phyloP scores from a whole-genome alignment of 2,888 invertebrate species.

The Scaptomyza flava region DNA sequence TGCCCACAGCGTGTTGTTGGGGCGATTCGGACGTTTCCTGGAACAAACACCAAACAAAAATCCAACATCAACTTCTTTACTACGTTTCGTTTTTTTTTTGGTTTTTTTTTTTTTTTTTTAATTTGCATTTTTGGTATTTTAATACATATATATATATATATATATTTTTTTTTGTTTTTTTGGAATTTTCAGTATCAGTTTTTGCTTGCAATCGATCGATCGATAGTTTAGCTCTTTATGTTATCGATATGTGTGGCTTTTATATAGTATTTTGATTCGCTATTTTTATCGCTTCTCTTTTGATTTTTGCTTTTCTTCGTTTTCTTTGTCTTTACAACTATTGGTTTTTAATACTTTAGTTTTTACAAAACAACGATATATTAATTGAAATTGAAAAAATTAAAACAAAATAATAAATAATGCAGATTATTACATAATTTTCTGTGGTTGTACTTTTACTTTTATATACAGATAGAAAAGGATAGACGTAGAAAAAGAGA shows the following conservation, averaged over 20 bases:
- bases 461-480: constrained; percentile 32
- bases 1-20: constrained; percentile 87
- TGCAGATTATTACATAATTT: constrained; percentile 29
- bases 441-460: constrained; percentile 55
- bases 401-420: constrained; percentile 20
- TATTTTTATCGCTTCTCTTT: constrained; percentile 62
- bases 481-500: constrained; percentile 22
- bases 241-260: constrained; percentile 58
- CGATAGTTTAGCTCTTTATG: constrained; percentile 50
- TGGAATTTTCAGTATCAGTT: constrained; percentile 68
- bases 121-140: constrained; percentile 82
- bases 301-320: constrained; percentile 68
- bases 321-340: constrained; percentile 72
- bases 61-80: constrained; percentile 94
- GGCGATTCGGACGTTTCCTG: constrained; percentile 91
- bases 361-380: constrained; percentile 34
- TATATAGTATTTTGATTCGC: constrained; percentile 13
- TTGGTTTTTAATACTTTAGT: constrained; percentile 34
- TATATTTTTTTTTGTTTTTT: constrained; percentile 38
- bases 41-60: constrained; percentile 91
- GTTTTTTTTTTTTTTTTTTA: constrained; percentile 85
- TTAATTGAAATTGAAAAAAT: constrained; percentile 9
- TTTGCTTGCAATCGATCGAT: constrained; percentile 73
- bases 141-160: background rate
- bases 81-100: constrained; percentile 66